Evolutionary conservation across 2,113 vertebrate species (phyloP).

Genomic region (Struthio camelus): DNA sequence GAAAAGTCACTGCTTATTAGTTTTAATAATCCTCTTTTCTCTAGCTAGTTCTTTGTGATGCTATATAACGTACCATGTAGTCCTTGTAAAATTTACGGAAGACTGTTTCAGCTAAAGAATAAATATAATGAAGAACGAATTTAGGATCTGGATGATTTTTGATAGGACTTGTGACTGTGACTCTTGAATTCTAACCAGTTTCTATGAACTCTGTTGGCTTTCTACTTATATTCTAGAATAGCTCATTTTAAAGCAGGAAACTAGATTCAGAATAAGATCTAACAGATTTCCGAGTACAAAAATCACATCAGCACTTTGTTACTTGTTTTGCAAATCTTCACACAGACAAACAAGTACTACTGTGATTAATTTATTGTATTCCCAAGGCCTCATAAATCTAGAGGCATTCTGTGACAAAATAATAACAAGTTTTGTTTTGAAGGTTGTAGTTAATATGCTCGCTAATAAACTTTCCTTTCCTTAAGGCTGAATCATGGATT

Average conservation of each 20-base stretch:
- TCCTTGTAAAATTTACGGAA: constrained; percentile 29
- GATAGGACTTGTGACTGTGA: background rate
- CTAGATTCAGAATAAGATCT: constrained; percentile 1
- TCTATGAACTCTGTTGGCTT: background rate
- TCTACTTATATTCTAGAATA: background rate
- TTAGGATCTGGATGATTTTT: background rate
- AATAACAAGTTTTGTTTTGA: constrained; percentile 67
- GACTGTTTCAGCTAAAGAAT: background rate
- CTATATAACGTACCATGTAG: background rate
- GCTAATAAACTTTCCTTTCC: constrained; percentile 40
- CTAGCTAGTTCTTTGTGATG: background rate
- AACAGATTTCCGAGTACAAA: constrained; percentile 18
- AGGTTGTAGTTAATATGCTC: constrained; percentile 42
- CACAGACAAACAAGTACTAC: constrained; percentile 68
- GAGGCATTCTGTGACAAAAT: constrained; percentile 55
- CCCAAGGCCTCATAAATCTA: constrained; percentile 67
- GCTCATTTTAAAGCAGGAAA: constrained; percentile 9
- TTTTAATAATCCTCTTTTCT: constrained; percentile 8
- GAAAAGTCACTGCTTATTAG: background rate
- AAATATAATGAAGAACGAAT: background rate
- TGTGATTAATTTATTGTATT: constrained; percentile 74
- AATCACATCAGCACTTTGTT: constrained; percentile 20
- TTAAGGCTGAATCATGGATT: background rate
- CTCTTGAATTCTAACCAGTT: background rate
- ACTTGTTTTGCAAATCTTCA: constrained; percentile 62